A percentile compares a stretch with the other conserved stretches of the same genome.
phyloP scores from a whole-genome alignment of 2,113 vertebrate species.

The Anhinga rufa region DNA sequence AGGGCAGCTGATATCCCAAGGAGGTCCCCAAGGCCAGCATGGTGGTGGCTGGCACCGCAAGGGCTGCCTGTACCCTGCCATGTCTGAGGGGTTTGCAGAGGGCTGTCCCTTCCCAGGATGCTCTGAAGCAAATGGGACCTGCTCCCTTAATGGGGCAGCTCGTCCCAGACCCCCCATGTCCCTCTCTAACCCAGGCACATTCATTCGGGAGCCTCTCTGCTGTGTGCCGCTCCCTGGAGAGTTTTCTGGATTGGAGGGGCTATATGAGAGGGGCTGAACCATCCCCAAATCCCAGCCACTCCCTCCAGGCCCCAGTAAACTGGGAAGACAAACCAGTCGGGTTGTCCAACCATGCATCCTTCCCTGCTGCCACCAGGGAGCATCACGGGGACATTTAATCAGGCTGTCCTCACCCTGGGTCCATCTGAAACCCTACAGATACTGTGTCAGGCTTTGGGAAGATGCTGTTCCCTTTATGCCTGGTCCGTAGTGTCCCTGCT shows the following conservation, averaged over 20 bases:
- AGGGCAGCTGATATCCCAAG: not conserved
- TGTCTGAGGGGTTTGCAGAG: not conserved
- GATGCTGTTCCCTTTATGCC: not conserved
- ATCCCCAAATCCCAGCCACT: not conserved
- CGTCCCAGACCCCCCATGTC: fast-evolving
- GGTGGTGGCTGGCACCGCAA: not conserved
- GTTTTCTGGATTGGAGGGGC: not conserved
- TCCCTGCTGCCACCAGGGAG: constrained; percentile 36
- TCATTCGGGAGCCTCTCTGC: not conserved
- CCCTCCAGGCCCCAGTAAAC: not conserved
- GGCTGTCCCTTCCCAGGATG: not conserved
- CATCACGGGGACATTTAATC: not conserved
- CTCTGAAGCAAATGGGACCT: not conserved
- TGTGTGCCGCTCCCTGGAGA: not conserved
- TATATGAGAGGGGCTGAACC: not conserved
- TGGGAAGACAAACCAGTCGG: not conserved
- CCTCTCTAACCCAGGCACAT: not conserved
- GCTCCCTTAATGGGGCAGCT: not conserved
- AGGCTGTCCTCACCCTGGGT: not conserved
- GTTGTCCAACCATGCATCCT: not conserved
- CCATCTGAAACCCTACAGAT: not conserved
- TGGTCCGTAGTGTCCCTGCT: not conserved
- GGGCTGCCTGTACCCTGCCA: not conserved
- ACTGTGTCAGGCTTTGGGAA: not conserved
- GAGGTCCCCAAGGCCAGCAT: not conserved